Evolutionary conservation across 2,888 invertebrate species (phyloP).

Genomic region (Trichogramma dendrolimi): DNA sequence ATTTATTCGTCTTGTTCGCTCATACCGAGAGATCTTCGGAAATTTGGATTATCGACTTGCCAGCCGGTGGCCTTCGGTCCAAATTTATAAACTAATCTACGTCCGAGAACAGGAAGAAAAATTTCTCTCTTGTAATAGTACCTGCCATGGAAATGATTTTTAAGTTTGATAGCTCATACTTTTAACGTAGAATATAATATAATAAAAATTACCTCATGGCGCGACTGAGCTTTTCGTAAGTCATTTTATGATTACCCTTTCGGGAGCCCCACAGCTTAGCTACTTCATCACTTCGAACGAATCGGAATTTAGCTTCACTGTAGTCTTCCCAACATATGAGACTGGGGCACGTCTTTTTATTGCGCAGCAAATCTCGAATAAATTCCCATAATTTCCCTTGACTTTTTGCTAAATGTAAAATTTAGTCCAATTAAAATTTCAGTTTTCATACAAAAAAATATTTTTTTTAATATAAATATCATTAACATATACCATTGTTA

Average conservation of each 20-base stretch:
- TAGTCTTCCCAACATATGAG: slow-evolving; percentile 87
- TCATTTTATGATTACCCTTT: slow-evolving; percentile 86
- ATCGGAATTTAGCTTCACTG: slow-evolving; percentile 78
- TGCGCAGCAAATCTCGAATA: slow-evolving; percentile 73
- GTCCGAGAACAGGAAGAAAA: slow-evolving; percentile 70
- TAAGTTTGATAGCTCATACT: neutral
- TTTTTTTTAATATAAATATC: too few species aligned
- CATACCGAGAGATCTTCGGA: slow-evolving; percentile 31
- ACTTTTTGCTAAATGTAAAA: slow-evolving; percentile 37
- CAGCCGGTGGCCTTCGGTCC: slow-evolving; percentile 76
- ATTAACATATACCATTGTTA: too few species aligned
- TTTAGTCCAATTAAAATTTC: neutral
- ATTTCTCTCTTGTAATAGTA: slow-evolving; percentile 78
- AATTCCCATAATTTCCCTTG: slow-evolving; percentile 73
- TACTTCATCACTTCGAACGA: slow-evolving; percentile 80
- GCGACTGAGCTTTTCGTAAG: slow-evolving; percentile 85
- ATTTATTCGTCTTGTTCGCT: too few species aligned
- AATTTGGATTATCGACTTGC: slow-evolving; percentile 64
- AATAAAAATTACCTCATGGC: slow-evolving; percentile 68
- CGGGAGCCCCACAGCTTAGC: slow-evolving; percentile 82
- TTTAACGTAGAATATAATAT: neutral
- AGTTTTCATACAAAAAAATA: neutral
- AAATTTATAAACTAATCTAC: slow-evolving; percentile 76
- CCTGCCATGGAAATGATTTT: slow-evolving; percentile 47
- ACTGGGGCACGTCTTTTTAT: slow-evolving; percentile 72